A percentile compares a stretch with the other conserved stretches of the same genome.
Evolutionary conservation across 2,113 vertebrate genomes (phyloP).

Genomic region (Caranx ignobilis): DNA sequence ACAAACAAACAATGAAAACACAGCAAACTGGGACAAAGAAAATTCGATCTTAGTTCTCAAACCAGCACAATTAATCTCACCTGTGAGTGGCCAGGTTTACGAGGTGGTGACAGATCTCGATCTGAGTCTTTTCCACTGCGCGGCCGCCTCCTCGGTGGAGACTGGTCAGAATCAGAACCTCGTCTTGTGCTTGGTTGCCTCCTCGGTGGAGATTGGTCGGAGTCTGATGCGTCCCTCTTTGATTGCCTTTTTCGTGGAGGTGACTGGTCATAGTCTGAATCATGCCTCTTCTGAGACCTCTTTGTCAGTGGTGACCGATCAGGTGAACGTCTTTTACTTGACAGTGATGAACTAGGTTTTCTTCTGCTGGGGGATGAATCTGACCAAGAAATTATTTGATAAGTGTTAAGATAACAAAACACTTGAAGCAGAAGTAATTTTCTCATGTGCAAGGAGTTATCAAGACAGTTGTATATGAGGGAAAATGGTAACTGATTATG

Average conservation of each 20-base stretch:
- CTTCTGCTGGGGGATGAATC: slow-evolving; percentile 57
- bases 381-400: slow-evolving; percentile 12
- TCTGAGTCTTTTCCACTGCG: slow-evolving; percentile 54
- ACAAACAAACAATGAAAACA: not conserved
- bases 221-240: slow-evolving; percentile 37
- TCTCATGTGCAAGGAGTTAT: not conserved
- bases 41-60: not conserved
- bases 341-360: slow-evolving; percentile 41
- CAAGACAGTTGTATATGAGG: not conserved
- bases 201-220: slow-evolving; percentile 77
- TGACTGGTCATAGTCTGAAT: slow-evolving; percentile 75
- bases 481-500: no score
- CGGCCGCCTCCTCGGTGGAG: slow-evolving; percentile 73
- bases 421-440: not conserved
- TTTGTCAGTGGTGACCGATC: slow-evolving; percentile 41
- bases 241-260: slow-evolving; percentile 39
- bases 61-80: slow-evolving; percentile 41
- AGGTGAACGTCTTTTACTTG: slow-evolving; percentile 48
- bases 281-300: slow-evolving; percentile 44
- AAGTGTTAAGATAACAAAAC: not conserved
- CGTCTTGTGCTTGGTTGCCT: slow-evolving; percentile 33
- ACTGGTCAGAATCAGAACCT: slow-evolving; percentile 80
- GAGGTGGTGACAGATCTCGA: slow-evolving; percentile 83
- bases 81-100: slow-evolving; percentile 71
- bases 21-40: not conserved